Conservation (phyloP, 2,888 invertebrate species). For the Thysanoteuthis rhombus region DNA sequence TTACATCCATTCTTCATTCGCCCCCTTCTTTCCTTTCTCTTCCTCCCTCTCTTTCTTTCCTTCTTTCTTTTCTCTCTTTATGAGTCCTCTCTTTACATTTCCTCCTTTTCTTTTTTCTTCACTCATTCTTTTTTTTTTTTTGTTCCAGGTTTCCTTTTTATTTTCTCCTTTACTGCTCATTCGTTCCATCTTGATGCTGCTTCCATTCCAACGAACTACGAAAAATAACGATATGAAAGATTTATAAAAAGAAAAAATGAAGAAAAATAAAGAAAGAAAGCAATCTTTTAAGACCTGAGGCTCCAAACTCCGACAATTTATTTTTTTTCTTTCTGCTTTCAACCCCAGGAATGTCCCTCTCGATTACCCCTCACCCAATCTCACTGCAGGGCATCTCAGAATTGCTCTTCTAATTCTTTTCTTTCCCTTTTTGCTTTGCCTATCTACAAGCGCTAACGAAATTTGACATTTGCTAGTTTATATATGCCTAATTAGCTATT, state of each 20-base stretch:
- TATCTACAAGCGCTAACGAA: neutral
- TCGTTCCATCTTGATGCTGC: too few species aligned
- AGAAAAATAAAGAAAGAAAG: neutral
- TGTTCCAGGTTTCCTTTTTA: neutral
- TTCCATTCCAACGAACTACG: neutral
- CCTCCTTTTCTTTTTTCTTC: too few species aligned
- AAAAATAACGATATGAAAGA: neutral
- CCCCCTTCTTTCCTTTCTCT: too few species aligned
- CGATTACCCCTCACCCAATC: neutral
- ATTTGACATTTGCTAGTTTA: conserved; percentile 12
- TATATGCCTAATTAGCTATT: neutral
- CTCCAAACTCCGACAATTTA: neutral
- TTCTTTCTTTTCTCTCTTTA: too few species aligned
- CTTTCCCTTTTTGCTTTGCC: neutral
- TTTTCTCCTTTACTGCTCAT: too few species aligned
- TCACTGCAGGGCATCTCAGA: neutral
- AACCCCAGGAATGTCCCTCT: neutral
- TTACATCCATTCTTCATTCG: too few species aligned
- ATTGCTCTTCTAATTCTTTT: neutral
- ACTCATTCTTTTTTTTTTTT: neutral
- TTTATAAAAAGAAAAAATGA: neutral
- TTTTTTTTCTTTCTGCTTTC: neutral
- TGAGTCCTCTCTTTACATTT: too few species aligned
- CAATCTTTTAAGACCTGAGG: neutral
- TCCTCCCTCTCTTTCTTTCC: too few species aligned